phyloP scores from a whole-genome alignment of 2,113 vertebrate genomes.

The Grammomys surdaster region DNA sequence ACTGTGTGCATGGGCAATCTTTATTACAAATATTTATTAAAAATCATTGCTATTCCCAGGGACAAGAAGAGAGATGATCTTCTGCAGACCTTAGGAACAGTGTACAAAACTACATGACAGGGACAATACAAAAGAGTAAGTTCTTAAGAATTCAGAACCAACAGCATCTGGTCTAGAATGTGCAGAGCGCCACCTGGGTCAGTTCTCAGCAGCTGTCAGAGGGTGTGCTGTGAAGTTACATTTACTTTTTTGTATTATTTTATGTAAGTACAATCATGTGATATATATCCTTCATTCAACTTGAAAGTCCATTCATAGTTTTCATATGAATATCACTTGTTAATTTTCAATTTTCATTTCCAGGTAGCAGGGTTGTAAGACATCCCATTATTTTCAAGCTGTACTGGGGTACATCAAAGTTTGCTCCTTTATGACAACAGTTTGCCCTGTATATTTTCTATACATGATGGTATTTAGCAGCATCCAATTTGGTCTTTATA shows the following conservation, averaged over 20 bases:
- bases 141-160: background rate
- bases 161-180: background rate
- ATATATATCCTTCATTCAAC: background rate
- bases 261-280: background rate
- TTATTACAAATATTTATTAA: constrained; percentile 79
- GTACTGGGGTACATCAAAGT: background rate
- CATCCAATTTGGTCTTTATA: background rate
- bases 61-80: constrained; percentile 51
- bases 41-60: constrained; percentile 42
- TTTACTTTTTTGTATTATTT: constrained; percentile 31
- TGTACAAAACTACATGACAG: constrained; percentile 30
- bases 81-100: constrained; percentile 14
- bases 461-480: background rate
- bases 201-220: constrained; percentile 29
- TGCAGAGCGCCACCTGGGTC: background rate
- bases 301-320: background rate
- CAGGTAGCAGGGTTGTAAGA: background rate
- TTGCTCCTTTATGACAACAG: background rate
- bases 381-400: background rate
- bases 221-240: background rate
- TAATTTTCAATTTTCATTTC: background rate
- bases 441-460: background rate
- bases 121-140: background rate
- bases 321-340: background rate
- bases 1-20: background rate